Evolutionary conservation across 2,797 vertebrate genomes (phyloP), one percentile per base, ranked within the genome.

Genomic region (Danio albolineatus): DNA sequence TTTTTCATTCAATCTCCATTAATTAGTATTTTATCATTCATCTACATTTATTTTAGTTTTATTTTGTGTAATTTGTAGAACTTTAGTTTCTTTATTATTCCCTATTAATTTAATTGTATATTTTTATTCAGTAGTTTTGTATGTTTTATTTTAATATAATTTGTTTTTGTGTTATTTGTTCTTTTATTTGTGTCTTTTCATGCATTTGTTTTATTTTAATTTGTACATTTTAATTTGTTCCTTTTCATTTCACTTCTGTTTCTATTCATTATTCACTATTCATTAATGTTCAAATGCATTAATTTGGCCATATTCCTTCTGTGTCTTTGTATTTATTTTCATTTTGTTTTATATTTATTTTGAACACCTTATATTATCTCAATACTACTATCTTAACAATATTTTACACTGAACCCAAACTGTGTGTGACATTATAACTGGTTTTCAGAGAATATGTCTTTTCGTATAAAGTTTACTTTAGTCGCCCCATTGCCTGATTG

Each of bases 391-490:
- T 28, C 28, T 3, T 28, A 28, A 28, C 28, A 28, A 28, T 28
- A 28, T 28, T 54, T 38, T 19, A 10, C 36, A 19, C 41, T 70
- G 67, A 70, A 19, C 4, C 12, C 43, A 59, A 59, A 36, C 43
- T n/a, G 3, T 46, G 8, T 5, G 39, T 4, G 39, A 73, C 17
- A 44, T 6, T 16, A 43, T 5, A 1, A 21, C 19, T 59, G 16
- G 19, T 36, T 36, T 44, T 36, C 21, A 44, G 19, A 28, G 19
- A 57, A 48, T 13, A 73, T 4, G 36, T 44, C 54, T 44, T 28
- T 46, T 46, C 16, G 41, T 9, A 12, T n/a, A 13, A 21, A 72
- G 51, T 73, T 57, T 60, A 73, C 54, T 48, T 46, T 73, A 59
- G 53, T 59, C 41, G 54, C 41, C 54, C 21, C 41, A 59, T 12